These are phyloP conservation scores for Muscicapa striata DNA, from an alignment of 2,797 vertebrate species.

Conservation along the genomic window DNA sequence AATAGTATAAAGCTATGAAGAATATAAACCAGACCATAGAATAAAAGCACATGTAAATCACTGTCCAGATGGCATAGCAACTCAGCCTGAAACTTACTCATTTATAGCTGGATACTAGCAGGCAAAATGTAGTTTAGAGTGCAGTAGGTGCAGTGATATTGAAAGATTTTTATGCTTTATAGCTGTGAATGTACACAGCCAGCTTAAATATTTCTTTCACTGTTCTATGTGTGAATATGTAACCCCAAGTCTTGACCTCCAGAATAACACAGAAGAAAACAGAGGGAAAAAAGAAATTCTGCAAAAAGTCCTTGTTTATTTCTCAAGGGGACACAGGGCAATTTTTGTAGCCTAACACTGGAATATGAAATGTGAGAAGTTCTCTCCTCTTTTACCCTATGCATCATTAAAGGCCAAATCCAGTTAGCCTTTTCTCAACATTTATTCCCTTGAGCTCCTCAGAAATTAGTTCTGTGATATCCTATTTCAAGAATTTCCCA, in stretches of 20 bases:
- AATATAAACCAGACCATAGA: background rate
- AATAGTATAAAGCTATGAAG: background rate
- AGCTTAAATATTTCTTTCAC: background rate
- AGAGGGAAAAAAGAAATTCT: background rate
- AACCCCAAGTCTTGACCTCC: background rate
- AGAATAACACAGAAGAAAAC: background rate
- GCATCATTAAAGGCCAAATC: background rate
- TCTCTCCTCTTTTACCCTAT: background rate
- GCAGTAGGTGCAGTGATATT: background rate
- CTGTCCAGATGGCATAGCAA: background rate
- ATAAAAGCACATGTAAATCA: background rate
- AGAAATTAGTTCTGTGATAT: background rate
- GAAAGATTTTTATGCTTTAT: background rate
- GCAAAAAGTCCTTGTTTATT: background rate
- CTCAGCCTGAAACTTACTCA: background rate
- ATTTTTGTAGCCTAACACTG: background rate
- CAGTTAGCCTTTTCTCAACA: background rate
- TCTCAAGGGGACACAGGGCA: background rate
- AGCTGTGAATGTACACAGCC: background rate
- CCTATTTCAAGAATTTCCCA: background rate
- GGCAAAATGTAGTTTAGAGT: background rate
- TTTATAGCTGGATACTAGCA: background rate
- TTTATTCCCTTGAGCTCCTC: background rate
- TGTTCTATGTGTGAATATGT: background rate
- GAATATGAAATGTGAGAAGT: conserved; percentile 21